Evolutionary conservation across 2,113 vertebrate genomes (phyloP).

Genomic region (Hyla sarda): DNA sequence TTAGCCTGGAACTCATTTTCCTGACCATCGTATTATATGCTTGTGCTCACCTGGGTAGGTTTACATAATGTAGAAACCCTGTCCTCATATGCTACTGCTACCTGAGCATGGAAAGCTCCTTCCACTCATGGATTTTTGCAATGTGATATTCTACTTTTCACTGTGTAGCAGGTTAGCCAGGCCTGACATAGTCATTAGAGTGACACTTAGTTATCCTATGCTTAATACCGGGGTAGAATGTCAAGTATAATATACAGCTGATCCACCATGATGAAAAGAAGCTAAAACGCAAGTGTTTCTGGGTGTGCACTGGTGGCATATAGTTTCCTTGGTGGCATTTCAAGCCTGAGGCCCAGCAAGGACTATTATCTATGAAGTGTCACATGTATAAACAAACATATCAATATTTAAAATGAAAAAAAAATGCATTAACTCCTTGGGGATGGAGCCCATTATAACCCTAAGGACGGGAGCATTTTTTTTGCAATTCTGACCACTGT

Average conservation of each 20-base stretch:
- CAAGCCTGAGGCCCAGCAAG: neutral
- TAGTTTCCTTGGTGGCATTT: neutral
- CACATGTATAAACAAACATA: neutral
- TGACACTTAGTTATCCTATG: neutral
- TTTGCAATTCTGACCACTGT: too few species aligned
- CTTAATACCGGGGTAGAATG: neutral
- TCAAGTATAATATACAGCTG: neutral
- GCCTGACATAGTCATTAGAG: conserved; percentile 9
- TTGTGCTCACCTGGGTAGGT: conserved; percentile 17
- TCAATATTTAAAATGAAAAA: neutral
- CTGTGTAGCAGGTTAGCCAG: conserved; percentile 3
- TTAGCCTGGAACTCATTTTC: neutral
- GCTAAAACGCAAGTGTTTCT: neutral
- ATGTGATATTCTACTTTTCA: conserved; percentile 24
- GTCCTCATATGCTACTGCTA: neutral
- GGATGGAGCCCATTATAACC: too few species aligned
- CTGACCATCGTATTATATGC: neutral
- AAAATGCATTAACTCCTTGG: too few species aligned
- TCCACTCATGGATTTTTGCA: neutral
- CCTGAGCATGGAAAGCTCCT: neutral
- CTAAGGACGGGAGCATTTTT: too few species aligned
- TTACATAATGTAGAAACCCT: conserved; percentile 31
- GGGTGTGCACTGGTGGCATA: neutral
- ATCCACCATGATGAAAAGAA: neutral
- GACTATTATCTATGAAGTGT: neutral